These are phyloP conservation scores for Netelia inedita DNA, from an alignment of 2,888 invertebrate species.

Conservation along the genomic window DNA sequence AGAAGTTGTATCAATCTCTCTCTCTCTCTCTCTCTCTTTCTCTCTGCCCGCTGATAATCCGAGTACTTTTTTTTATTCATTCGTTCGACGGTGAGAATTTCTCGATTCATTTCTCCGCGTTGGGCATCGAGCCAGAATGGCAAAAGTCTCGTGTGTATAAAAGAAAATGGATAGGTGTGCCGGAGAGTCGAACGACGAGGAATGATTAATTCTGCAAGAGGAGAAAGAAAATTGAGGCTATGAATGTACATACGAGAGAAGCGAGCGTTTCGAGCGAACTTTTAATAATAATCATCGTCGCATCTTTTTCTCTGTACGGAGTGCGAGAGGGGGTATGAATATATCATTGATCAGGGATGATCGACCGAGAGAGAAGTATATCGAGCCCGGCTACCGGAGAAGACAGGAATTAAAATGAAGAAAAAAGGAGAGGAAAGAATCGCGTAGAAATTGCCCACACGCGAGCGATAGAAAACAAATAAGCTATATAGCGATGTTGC, in stretches of 20 bases:
- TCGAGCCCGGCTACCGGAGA: conserved; percentile 16
- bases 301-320: not conserved
- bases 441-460: conserved; percentile 37
- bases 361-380: conserved; percentile 51
- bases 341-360: conserved; percentile 41
- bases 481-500: conserved; percentile 56
- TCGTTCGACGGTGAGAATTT: not conserved
- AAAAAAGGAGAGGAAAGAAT: not conserved
- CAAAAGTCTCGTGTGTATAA: not conserved
- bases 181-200: conserved; percentile 3
- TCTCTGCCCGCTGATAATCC: too few species aligned
- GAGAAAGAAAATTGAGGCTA: not conserved
- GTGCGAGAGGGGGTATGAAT: conserved; percentile 16
- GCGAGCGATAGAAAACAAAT: conserved; percentile 20
- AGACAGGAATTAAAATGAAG: not conserved
- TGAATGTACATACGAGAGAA: not conserved
- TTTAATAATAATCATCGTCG: conserved; percentile 33
- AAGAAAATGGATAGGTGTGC: not conserved
- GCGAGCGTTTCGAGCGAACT: not conserved
- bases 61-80: not conserved
- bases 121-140: conserved; percentile 2
- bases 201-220: conserved; percentile 20
- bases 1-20: not conserved
- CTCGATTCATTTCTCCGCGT: not conserved
- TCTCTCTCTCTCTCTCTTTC: too few species aligned